Percentiles rank a stretch among this genome's conserved stretches.
Conservation (phyloP, 2,888 invertebrate genomes). For the Calliopum simillimum region DNA sequence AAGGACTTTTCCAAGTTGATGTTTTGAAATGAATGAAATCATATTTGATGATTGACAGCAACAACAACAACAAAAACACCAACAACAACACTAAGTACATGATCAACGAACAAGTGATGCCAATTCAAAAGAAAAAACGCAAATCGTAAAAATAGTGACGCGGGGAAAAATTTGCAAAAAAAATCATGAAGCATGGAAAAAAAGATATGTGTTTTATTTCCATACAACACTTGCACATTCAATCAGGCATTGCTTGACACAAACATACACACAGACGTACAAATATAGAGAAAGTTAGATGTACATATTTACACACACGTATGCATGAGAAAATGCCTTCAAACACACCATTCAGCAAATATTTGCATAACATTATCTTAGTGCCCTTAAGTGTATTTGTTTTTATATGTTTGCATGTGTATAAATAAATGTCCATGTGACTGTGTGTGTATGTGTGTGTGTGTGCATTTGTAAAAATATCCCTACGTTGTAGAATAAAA, state of each 20-base stretch:
- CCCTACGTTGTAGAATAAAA: background rate
- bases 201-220: background rate
- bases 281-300: background rate
- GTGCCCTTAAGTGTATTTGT: too few relatives aligned
- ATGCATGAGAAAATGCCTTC: too few relatives aligned
- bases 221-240: background rate
- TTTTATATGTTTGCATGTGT: too few relatives aligned
- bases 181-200: background rate
- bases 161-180: background rate
- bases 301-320: too few relatives aligned
- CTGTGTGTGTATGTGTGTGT: background rate
- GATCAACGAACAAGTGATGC: slow-evolving; percentile 18
- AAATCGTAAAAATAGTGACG: slow-evolving; percentile 1
- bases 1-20: slow-evolving; percentile 6
- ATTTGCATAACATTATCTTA: slow-evolving; percentile 19
- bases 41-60: slow-evolving; percentile 15
- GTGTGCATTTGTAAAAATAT: background rate
- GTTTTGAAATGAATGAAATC: background rate
- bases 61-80: background rate
- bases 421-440: background rate
- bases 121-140: slow-evolving; percentile 14
- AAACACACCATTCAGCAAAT: slow-evolving; percentile 4
- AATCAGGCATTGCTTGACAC: slow-evolving; percentile 3
- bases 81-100: background rate
- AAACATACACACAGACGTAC: background rate